Base-by-base conservation (phyloP, 2,888 invertebrate genomes). In the Spialia ferax region DNA sequence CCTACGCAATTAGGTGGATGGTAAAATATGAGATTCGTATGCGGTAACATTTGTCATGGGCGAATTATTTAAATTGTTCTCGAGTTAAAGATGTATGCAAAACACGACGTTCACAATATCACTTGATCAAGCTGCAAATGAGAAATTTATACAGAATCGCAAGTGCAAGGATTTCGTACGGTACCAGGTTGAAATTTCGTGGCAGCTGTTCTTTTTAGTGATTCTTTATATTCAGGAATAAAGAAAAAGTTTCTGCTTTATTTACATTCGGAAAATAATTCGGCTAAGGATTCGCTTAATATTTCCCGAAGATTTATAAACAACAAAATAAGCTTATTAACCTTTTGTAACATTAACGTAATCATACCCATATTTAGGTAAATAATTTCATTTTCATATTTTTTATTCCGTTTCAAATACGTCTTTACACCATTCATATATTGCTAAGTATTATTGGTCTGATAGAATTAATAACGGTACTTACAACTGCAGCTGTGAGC, bases 61-160 rank as follows among this genome's bases (percentile, higher is more conserved):
- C 75, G 79, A 91, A 88, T 91, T 91, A 91, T 92, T 92, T 82
- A 91, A 91, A 92, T 91, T 85, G 80, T 77, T 70, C 77, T 75
- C 74, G 79, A 80, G 79, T 79, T 56, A 62, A 81, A 81, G 84
- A 79, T 76, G 79, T 76, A 91, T 91, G 90, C 88, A 89, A 48
- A 48, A 20, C 3, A 48, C 20, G 48, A 48, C 48, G 20, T 48
- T 20, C 81, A 57, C 85, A 85, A 89, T 90, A 88, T 83, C 80
- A 71, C 81, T 81, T 84, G 86, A 87, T 88, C 86, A 84, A 83
- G 77, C 82, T 81, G 80, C 81, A 89, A 92, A 93, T 87, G 91
- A 83, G 85, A 77, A 82, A 82, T 91, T 92, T 92, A 92, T 92
- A 86, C 92, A 88, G 85, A 85, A 86, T 86, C 84, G 83, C 81